phyloP scores from a whole-genome alignment of 2,113 vertebrate genomes.

The Puffinus mauretanicus region DNA sequence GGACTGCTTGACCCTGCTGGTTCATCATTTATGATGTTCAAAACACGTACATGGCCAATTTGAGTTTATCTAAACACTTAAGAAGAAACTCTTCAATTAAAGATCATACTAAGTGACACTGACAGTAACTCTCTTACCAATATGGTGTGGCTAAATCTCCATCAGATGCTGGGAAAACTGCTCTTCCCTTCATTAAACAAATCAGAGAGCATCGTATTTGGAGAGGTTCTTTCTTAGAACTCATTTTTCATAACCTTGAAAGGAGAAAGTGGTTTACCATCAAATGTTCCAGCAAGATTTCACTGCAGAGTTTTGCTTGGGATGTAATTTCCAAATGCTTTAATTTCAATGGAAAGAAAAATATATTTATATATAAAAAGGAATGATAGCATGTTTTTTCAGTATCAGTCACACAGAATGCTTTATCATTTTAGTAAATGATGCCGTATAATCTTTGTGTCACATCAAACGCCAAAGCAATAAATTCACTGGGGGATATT shows the following conservation, averaged over 20 bases:
- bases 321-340: not conserved
- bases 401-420: not conserved
- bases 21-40: constrained; percentile 13
- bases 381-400: not conserved
- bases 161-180: not conserved
- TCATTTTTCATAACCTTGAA: not conserved
- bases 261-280: not conserved
- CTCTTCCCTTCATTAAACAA: not conserved
- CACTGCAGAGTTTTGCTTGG: not conserved
- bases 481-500: not conserved
- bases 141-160: not conserved
- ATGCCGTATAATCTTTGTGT: not conserved
- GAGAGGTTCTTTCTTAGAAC: not conserved
- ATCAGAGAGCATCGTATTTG: not conserved
- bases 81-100: not conserved
- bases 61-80: constrained; percentile 41
- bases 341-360: not conserved
- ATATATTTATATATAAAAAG: not conserved
- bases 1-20: not conserved
- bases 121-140: not conserved
- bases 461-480: not conserved
- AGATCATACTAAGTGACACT: not conserved
- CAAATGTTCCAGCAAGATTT: not conserved
- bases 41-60: not conserved
- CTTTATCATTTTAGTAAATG: constrained; percentile 6